A percentile compares a stretch with the other conserved stretches of the same genome.
Conservation (phyloP, 2,113 vertebrate species). For the Antechinus stuartii region DNA sequence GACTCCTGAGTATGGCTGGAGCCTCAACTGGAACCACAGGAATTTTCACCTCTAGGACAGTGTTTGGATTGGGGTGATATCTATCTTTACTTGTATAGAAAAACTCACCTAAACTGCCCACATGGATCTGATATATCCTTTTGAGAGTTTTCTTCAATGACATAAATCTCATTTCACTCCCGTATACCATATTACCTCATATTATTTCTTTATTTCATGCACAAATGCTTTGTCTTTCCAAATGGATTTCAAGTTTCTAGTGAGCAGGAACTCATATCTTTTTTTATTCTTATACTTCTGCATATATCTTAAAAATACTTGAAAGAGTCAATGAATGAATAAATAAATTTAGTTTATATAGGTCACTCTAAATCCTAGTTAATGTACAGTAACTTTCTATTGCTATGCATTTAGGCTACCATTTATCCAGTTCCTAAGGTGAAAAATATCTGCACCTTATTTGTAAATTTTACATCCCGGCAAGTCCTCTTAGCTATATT, state of each 20-base stretch:
- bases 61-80: neutral
- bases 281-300: neutral
- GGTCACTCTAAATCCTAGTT: neutral
- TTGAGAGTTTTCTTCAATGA: neutral
- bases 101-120: neutral
- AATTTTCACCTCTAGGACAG: too few species aligned
- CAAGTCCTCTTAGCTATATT: conserved; percentile 29
- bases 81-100: neutral
- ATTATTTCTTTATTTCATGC: neutral
- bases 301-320: neutral
- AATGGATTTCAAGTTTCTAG: neutral
- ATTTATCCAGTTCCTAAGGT: neutral
- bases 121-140: neutral
- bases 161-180: neutral
- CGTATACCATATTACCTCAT: neutral
- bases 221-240: neutral
- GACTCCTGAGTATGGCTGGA: too few species aligned
- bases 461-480: conserved; percentile 16
- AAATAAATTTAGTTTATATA: neutral
- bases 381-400: neutral
- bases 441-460: neutral
- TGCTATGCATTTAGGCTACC: neutral
- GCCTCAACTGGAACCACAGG: too few species aligned
- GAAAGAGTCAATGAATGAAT: neutral
- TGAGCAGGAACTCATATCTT: neutral